Evolutionary conservation across 1,140 invertebrate species (phyloP).

Genomic region (Lamellibrachia luymesi): DNA sequence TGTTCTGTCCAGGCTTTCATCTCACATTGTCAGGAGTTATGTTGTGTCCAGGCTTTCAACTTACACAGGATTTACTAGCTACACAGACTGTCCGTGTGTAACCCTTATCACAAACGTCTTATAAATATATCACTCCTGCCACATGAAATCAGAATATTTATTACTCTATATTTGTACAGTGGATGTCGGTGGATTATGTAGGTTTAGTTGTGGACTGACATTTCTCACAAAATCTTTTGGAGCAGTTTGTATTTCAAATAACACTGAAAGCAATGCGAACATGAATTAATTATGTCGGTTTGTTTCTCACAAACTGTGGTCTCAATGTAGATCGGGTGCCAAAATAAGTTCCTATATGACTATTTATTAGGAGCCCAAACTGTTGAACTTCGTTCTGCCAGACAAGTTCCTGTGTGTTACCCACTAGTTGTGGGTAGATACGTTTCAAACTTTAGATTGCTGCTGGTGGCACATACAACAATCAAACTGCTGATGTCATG

Average conservation of each 20-base stretch:
- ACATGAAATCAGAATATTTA: background rate
- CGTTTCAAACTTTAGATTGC: background rate
- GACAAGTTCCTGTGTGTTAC: background rate
- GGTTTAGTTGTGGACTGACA: background rate
- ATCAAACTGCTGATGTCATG: background rate
- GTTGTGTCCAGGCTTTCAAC: too few species aligned
- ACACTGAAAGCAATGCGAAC: background rate
- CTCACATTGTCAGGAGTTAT: background rate
- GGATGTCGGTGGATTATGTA: background rate
- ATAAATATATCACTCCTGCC: background rate
- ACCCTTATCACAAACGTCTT: background rate
- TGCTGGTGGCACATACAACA: background rate
- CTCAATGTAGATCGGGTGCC: background rate
- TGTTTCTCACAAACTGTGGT: background rate
- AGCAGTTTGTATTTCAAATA: background rate
- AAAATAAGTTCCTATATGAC: background rate
- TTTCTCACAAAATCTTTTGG: background rate
- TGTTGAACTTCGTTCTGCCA: background rate
- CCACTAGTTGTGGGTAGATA: background rate
- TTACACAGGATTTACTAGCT: too few species aligned
- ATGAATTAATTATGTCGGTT: background rate
- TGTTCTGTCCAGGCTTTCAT: background rate
- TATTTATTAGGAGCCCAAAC: background rate
- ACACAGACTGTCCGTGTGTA: background rate
- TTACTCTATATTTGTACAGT: background rate